phyloP scores from a whole-genome alignment of 2,888 invertebrate genomes.

The Cyaniris semiargus region DNA sequence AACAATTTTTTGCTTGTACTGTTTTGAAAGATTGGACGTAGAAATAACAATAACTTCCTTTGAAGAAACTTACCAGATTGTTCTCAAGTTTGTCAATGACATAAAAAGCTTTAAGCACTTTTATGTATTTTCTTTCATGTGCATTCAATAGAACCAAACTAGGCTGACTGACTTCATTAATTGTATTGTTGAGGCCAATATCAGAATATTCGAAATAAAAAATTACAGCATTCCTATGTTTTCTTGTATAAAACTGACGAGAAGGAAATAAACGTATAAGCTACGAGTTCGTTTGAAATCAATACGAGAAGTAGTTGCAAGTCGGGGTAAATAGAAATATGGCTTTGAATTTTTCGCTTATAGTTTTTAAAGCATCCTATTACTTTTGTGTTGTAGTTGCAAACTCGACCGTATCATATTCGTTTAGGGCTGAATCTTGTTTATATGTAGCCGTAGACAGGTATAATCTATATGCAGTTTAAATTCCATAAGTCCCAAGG shows the following conservation, averaged over 20 bases:
- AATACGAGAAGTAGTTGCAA: constrained; percentile 22
- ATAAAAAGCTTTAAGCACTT: neutral
- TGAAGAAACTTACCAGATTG: neutral
- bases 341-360: constrained; percentile 17
- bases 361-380: constrained; percentile 19
- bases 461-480: constrained; percentile 15
- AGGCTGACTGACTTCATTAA: neutral
- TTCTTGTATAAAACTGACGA: constrained; percentile 13
- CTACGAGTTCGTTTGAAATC: constrained; percentile 16
- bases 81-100: neutral
- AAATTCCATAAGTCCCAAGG: constrained; percentile 14
- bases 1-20: too few species aligned
- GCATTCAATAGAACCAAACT: neutral
- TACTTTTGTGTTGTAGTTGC: neutral
- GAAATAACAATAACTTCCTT: too few species aligned
- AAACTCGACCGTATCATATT: constrained; percentile 5
- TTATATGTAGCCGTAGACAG: neutral
- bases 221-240: neutral
- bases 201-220: neutral
- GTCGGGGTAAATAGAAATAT: constrained; percentile 19
- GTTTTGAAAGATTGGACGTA: neutral
- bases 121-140: neutral
- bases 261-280: neutral
- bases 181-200: neutral
- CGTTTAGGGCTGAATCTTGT: neutral